A percentile compares a stretch with the other conserved stretches of the same genome.
Evolutionary conservation across 2,797 vertebrate genomes (phyloP).

Genomic region (Rhinichthys osculus): DNA sequence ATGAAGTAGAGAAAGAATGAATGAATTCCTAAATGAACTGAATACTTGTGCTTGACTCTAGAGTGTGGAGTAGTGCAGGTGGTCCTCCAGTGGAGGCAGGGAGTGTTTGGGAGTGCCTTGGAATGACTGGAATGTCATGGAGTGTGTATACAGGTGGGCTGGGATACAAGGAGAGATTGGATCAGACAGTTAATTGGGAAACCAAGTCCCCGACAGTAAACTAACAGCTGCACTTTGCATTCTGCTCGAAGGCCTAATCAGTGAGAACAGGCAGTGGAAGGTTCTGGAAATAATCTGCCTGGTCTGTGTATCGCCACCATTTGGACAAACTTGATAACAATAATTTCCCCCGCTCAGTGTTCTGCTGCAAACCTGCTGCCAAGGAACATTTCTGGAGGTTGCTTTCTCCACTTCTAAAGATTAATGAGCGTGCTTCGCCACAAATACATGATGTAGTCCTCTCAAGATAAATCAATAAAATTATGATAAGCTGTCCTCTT

Average conservation of each 20-base stretch:
- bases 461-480: constrained; percentile 55
- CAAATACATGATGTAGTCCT: constrained; percentile 52
- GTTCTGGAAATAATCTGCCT: constrained; percentile 36
- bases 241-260: constrained; percentile 43
- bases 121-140: constrained; percentile 56
- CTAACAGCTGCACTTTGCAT: constrained; percentile 35
- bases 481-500: constrained; percentile 55
- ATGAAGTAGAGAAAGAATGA: neutral
- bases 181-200: constrained; percentile 56
- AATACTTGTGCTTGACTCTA: constrained; percentile 3
- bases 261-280: constrained; percentile 21
- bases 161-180: constrained; percentile 50
- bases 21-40: neutral
- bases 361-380: constrained; percentile 35
- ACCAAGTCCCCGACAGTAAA: constrained; percentile 41
- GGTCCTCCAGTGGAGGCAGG: constrained; percentile 47
- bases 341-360: constrained; percentile 24
- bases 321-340: constrained; percentile 49
- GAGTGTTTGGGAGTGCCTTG: constrained; percentile 53
- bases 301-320: constrained; percentile 42
- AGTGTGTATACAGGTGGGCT: constrained; percentile 59
- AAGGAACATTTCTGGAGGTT: constrained; percentile 51
- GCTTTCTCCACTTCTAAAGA: constrained; percentile 48
- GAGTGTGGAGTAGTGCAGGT: constrained; percentile 41
- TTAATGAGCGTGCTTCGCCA: constrained; percentile 50